These are phyloP conservation scores for Diceros bicornis DNA, from an alignment of 2,797 vertebrate genomes.

Conservation along the genomic window DNA sequence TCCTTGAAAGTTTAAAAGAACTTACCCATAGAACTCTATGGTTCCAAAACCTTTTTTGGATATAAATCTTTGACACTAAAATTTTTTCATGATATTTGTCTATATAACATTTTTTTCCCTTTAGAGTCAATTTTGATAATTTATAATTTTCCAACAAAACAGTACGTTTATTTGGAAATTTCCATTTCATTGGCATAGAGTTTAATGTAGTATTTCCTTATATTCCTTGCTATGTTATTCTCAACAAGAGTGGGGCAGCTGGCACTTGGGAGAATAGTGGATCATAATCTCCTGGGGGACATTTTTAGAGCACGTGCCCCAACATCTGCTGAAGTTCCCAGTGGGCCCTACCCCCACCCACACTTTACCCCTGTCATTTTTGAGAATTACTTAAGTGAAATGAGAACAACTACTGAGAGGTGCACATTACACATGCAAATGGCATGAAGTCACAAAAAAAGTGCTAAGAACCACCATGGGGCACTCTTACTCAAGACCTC, in stretches of 20 bases:
- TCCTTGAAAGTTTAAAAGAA: constrained; percentile 34
- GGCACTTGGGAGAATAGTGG: no score
- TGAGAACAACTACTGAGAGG: neutral
- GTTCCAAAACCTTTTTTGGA: neutral
- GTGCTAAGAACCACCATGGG: neutral
- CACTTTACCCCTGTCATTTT: neutral
- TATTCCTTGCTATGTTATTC: neutral
- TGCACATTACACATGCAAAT: neutral
- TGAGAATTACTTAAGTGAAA: constrained; percentile 19
- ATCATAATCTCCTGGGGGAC: neutral
- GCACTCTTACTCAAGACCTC: neutral
- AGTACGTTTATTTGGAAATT: constrained; percentile 20
- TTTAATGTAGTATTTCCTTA: neutral
- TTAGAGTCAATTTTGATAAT: neutral
- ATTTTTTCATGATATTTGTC: constrained; percentile 8
- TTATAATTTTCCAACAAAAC: constrained; percentile 23
- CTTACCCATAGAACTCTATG: neutral
- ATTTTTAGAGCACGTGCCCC: neutral
- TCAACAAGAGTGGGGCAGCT: neutral
- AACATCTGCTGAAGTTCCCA: neutral
- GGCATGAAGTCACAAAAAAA: neutral
- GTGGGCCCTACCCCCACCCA: no score
- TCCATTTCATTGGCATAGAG: neutral
- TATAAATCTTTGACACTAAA: constrained; percentile 7
- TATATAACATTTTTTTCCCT: neutral